Evolutionary conservation across 1,140 invertebrate species (phyloP).

Genomic region (Drosophila paulistorum): DNA sequence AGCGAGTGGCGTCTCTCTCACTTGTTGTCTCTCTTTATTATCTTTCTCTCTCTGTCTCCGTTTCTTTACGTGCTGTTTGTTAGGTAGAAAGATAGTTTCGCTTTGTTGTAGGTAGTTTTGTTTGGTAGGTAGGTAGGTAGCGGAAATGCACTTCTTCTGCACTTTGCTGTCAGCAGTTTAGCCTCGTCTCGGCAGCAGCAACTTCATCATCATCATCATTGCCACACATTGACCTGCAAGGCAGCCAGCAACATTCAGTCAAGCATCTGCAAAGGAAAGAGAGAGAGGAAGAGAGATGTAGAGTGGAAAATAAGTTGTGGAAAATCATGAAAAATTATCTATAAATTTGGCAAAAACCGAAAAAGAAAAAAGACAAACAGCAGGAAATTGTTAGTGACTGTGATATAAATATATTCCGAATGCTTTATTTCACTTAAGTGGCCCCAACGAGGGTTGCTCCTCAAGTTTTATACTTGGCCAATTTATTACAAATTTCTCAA

Average conservation of each 20-base stretch:
- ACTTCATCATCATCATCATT: slow-evolving; percentile 33
- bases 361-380: slow-evolving; percentile 22
- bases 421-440: slow-evolving; percentile 69
- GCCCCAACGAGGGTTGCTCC: slow-evolving; percentile 7
- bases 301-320: slow-evolving; percentile 37
- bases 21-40: background rate
- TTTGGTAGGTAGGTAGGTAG: slow-evolving; percentile 48
- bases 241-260: slow-evolving; percentile 21
- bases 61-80: background rate
- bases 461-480: slow-evolving; percentile 11
- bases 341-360: slow-evolving; percentile 69
- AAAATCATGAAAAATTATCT: slow-evolving; percentile 79
- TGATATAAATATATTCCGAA: slow-evolving; percentile 64
- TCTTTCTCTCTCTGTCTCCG: slow-evolving; percentile 22
- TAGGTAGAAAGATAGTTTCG: slow-evolving; percentile 7
- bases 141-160: slow-evolving; percentile 73
- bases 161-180: slow-evolving; percentile 77
- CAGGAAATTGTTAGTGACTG: slow-evolving; percentile 73
- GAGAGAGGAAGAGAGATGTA: background rate
- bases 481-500: slow-evolving; percentile 21
- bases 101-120: background rate
- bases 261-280: slow-evolving; percentile 54
- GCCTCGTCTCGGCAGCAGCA: slow-evolving; percentile 50
- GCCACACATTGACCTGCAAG: slow-evolving; percentile 54
- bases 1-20: background rate